phyloP scores from a whole-genome alignment of 1,140 invertebrate species.

The Hestina assimilis region DNA sequence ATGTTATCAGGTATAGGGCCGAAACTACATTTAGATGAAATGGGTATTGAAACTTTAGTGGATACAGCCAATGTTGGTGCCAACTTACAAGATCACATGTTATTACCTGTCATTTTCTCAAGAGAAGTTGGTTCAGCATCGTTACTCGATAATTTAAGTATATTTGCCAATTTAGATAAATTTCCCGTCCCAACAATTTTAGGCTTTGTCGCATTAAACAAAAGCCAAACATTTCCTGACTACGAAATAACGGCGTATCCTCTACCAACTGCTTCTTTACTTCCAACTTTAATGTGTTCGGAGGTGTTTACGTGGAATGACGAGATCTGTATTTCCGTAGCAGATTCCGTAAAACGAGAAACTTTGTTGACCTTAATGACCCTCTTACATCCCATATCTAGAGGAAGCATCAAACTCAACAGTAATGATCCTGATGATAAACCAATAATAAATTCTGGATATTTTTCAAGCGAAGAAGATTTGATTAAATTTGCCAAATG shows the following conservation, averaged over 20 bases:
- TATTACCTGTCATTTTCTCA: slow-evolving; percentile 81
- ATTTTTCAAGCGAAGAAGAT: slow-evolving; percentile 87
- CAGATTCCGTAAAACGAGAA: slow-evolving; percentile 82
- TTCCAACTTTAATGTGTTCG: slow-evolving; percentile 83
- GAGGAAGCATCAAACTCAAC: slow-evolving; percentile 85
- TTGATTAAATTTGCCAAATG: slow-evolving; percentile 87
- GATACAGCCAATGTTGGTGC: slow-evolving; percentile 83
- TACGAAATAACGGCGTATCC: slow-evolving; percentile 45
- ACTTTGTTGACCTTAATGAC: slow-evolving; percentile 87
- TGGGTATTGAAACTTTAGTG: slow-evolving; percentile 57
- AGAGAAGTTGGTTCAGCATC: slow-evolving; percentile 47
- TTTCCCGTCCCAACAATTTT: slow-evolving; percentile 33
- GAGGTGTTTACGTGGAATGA: slow-evolving; percentile 83
- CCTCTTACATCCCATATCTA: slow-evolving; percentile 86
- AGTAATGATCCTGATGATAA: slow-evolving; percentile 89
- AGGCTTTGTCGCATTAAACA: slow-evolving; percentile 34
- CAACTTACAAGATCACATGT: slow-evolving; percentile 87
- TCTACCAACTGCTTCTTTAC: slow-evolving; percentile 64
- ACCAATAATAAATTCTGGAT: slow-evolving; percentile 93
- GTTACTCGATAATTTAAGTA: slow-evolving; percentile 23
- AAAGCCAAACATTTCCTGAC: slow-evolving; percentile 46
- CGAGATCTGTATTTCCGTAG: slow-evolving; percentile 38
- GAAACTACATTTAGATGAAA: slow-evolving; percentile 52
- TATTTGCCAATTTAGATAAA: slow-evolving; percentile 27
- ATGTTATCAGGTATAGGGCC: slow-evolving; percentile 70